These are phyloP conservation scores for Meghimatium bilineatum DNA, from an alignment of 2,888 invertebrate species.

Conservation along the genomic window DNA sequence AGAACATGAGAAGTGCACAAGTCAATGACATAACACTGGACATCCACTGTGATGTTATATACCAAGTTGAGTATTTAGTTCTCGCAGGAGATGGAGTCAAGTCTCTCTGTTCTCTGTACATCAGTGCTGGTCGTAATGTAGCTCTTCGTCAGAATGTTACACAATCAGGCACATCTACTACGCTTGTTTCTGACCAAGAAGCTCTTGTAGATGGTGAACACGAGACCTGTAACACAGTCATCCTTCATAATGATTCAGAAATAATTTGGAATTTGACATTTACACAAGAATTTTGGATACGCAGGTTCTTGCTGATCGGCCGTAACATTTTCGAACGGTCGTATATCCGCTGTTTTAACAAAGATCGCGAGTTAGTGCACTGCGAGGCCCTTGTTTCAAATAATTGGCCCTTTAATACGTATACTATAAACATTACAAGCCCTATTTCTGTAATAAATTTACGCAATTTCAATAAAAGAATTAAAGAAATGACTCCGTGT, in stretches of 20 bases:
- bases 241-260: background rate
- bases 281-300: background rate
- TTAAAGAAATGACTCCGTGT: background rate
- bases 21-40: slow-evolving; percentile 18
- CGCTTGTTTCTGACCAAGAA: background rate
- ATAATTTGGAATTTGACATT: slow-evolving; percentile 1
- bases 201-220: slow-evolving; percentile 10
- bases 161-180: background rate
- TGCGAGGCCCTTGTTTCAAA: background rate
- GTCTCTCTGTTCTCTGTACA: slow-evolving; percentile 16
- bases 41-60: slow-evolving; percentile 7
- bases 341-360: background rate
- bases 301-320: no score
- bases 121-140: slow-evolving; percentile 24
- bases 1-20: background rate
- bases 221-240: background rate
- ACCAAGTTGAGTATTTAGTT: background rate
- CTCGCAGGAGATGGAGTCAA: background rate
- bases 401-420: background rate
- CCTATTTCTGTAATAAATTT: background rate
- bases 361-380: background rate
- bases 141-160: background rate
- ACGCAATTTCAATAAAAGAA: background rate
- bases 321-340: no score
- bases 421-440: background rate